Base-by-base conservation (phyloP, 1,140 invertebrate genomes). In the Plutomurus gul region DNA sequence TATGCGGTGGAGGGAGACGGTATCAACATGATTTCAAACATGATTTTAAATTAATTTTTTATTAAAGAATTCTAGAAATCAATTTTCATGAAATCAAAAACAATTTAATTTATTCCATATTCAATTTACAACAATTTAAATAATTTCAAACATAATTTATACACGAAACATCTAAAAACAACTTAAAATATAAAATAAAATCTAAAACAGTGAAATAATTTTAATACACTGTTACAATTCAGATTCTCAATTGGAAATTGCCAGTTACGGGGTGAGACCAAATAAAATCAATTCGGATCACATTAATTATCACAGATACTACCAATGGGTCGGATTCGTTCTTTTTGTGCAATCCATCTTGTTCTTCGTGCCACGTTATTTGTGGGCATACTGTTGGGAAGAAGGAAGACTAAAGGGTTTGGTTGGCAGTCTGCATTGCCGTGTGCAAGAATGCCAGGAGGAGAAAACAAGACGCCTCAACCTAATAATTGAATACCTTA, bases 301-400 rank as follows among this genome's bases (percentile, higher is more conserved):
- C 2, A 33, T 65, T 65, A 25, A 65, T 16, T 85, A 86, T 18
- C 94, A 96, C 87, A 95, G 95, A 84, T 97, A 97, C 87, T 98
- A 97, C 87, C 96, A 98, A 89, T 98, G 95, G 95, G 94, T 97
- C 30, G 95, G 94, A 85, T 95, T 98, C 85, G 92, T 94, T 77
- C 89, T 97, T 13, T 95, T 97, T 86, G 79, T 88, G 10, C 87
- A 88, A 82, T 88, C 87, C 85, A 87, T 92, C 16, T 85, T 93
- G n/a, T 94, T 94, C 84, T 93, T 92, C 84, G 85, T 92, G 30
- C 93, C 93, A 0, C 88, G 90, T 1, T 93, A 91, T 84, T 83
- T 95, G 0, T 95, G 93, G 93, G 93, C 92, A 78, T 82, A 82
- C 46, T 47, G 82, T 71, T 84, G 78, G 79, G 87, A 88, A 80